Evolutionary conservation across 2,797 vertebrate genomes (phyloP), one percentile per base, ranked within the genome.

Genomic region (Tragopan temminckii): DNA sequence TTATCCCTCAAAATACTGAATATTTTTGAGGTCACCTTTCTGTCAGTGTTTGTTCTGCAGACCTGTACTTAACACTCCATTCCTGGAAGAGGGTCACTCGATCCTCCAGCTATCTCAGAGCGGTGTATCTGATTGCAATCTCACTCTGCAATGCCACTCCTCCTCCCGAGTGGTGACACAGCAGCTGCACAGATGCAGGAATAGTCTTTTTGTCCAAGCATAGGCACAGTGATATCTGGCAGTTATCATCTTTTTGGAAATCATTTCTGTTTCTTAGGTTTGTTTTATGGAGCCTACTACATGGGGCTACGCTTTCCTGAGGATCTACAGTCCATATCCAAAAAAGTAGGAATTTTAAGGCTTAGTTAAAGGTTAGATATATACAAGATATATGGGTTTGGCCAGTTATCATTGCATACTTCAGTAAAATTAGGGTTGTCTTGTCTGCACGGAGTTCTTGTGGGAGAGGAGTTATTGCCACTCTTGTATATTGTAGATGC

Each of bases 41-140:
- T 68, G 53, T 31, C 21, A 43, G 55, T 8, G 4, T 55, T 76
- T 89, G 27, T 58, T 91, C 62, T 58, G 13, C 23, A 66, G 66
- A 62, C 50, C 42, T 50, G n/a, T 62, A 52, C 38, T 29, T 69
- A 69, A 33, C n/a, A 8, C 46, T 63, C 10, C 0, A 0, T 38
- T 64, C 62, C 48, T 75, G 20, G 40, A 70, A 36, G 7, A 79
- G 52, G 25, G 66, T 40, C 69, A 80, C 16, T 76, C 43, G 31
- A 59, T 84, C 72, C 69, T 74, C 18, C 35, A 64, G 52, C n/a
- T 20, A 6, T 68, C 46, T 89, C 72, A 69, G 80, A 80, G 48
- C 48, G 45, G 14, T 40, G 11, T 63, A 25, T 84, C 52, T 91
- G 78, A 82, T 89, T 76, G 59, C 67, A 38, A 13, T 31, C 85